Conservation (phyloP, 2,797 vertebrate species). For the Linurgus olivaceus region DNA sequence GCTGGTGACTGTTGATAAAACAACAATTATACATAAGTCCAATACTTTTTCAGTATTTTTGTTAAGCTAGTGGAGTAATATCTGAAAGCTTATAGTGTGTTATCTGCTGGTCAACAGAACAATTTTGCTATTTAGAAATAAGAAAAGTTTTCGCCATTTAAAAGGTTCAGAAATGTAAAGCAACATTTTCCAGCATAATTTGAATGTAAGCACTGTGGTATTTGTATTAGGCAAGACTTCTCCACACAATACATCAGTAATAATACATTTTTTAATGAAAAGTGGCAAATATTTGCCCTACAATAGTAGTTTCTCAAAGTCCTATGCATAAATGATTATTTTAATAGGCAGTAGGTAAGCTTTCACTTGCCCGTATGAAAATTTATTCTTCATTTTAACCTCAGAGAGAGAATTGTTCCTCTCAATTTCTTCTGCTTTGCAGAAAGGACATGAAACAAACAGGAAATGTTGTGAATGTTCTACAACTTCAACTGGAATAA, state of each 20-base stretch:
- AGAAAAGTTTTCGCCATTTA: not conserved
- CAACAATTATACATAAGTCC: not conserved
- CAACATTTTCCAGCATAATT: not conserved
- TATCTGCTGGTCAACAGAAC: not conserved
- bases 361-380: not conserved
- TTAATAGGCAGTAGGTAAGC: not conserved
- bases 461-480: not conserved
- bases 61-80: not conserved
- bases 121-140: not conserved
- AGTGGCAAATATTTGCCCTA: not conserved
- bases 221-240: not conserved
- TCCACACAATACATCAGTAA: not conserved
- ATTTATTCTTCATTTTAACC: not conserved
- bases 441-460: not conserved
- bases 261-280: not conserved
- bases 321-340: not conserved
- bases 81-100: not conserved
- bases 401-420: not conserved
- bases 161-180: not conserved
- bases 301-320: not conserved
- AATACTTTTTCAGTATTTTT: not conserved
- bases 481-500: not conserved
- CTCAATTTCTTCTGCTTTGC: not conserved
- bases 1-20: not conserved
- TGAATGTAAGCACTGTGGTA: not conserved